Base-by-base conservation (phyloP, 2,113 vertebrate genomes). In the Eptesicus fuscus region DNA sequence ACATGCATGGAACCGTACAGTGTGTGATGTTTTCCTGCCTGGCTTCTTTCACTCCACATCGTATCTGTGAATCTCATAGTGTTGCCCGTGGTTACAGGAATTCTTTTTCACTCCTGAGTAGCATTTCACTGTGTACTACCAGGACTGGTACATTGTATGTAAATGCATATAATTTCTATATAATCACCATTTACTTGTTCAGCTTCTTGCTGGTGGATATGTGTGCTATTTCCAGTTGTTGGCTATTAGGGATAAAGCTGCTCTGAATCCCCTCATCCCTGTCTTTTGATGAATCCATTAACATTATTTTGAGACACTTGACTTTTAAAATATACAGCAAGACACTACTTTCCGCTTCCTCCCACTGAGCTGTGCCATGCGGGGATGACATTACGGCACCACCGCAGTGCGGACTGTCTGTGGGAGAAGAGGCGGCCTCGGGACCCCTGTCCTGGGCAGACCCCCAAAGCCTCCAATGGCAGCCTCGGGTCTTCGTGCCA, bases 251-350 rank as follows among this genome's bases (percentile, higher is more conserved):
- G 49, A 73, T 53, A 67, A 84, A 92, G 76, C 71, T 67, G 47
- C 51, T 70, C 28, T 63, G 70, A 88, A 83, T 20, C 20, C 59
- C 35, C 32, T 87, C 20, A 25, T 92, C 37, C 47, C 84, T 84
- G 56, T 49, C 30, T 67, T 91, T 67, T 76, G 88, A 93, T 65
- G 76, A 87, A n/a, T 89, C 90, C 84, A 94, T 95, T 96, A 88
- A 91, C 86, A 42, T 96, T 86, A 95, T 93, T 95, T 93, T 90
- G 83, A 97, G 93, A 97, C 88, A 95, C 93, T 90, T 96, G 93
- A 96, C 94, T 95, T 97, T 92, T 96, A 93, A 95, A 87, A 74
- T 83, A 84, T 89, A 74, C 79, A 91, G 42, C 83, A 63, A 47
- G 40, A 84, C 28, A 73, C 32, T 92, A 88, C 92, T 95, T 83